These are phyloP conservation scores for Lophochroa leadbeateri DNA, from an alignment of 2,113 vertebrate genomes.

Conservation along the genomic window DNA sequence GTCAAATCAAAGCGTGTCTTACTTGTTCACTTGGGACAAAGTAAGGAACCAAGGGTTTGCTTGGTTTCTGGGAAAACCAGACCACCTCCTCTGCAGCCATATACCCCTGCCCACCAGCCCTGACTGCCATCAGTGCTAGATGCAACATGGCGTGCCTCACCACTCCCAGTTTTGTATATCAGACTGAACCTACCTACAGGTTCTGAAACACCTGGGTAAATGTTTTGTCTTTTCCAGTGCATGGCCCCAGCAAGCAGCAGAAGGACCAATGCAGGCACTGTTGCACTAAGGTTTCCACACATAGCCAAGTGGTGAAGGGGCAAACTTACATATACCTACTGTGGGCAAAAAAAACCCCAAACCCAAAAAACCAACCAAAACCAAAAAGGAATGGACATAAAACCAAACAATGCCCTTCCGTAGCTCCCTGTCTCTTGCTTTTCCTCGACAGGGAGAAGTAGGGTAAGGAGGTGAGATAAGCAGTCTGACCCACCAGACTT, in stretches of 20 bases:
- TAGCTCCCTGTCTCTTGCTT: neutral
- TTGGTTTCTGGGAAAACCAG: neutral
- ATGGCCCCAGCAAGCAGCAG: neutral
- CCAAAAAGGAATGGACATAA: neutral
- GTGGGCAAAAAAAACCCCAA: neutral
- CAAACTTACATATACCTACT: neutral
- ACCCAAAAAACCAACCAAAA: neutral
- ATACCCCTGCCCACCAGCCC: neutral
- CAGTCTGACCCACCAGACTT: neutral
- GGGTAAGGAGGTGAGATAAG: neutral
- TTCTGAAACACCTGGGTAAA: neutral
- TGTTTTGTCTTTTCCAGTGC: neutral
- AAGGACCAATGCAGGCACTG: neutral
- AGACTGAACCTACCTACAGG: neutral
- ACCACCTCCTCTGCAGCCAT: neutral
- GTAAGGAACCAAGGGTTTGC: neutral
- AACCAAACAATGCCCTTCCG: neutral
- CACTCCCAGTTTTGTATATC: neutral
- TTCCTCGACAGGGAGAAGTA: neutral
- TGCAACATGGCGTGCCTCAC: neutral
- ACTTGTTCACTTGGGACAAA: neutral
- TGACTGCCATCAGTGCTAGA: rapidly evolving
- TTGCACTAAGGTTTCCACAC: neutral
- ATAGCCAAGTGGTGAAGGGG: neutral
- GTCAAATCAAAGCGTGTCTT: neutral